Evolutionary conservation across 1,140 invertebrate species (phyloP), one percentile per base, ranked within the genome.

Genomic region (Lanistes nyassanus): DNA sequence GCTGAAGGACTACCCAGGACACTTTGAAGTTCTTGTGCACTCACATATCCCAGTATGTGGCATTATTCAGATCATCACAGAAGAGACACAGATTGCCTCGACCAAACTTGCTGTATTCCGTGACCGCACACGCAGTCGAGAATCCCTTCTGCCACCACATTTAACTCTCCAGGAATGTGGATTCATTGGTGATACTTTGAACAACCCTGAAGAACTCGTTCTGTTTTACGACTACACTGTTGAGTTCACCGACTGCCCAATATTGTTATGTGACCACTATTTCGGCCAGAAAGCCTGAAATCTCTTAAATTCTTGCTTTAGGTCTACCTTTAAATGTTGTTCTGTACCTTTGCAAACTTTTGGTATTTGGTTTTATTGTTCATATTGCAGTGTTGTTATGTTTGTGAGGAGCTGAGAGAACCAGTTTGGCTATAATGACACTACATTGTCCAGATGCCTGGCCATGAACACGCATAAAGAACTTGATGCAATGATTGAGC

Each of bases 231-330:
- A 88, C 64, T 88, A 86, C 56, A 82, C 81, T 70, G 84, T 85
- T 19, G 87, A 88, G 74, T 88, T 88, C 68, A 83, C 77, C 19
- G 82, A 85, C 56, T 88, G 87, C 69, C 85, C 87, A 31, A 74
- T 88, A n/a, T 68, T 88, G 26, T 67, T 87, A 29, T 87, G 83
- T 79, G 87, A 88, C 74, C 83, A 87, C 79, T 88, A 88, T 67
- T 87, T 88, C 80, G 81, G 80, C 2, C 72, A 79, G 42, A 79
- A 79, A 36, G 34, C 42, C 42, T 47, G 42, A 47, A 47, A 47
- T 47, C 42, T 47, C 9, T 13, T 3, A 47, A 47, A 47, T 13
- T 1, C 19, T 47, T 1, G 19, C 19, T 6, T 13, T 47, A 42
- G 13, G 42, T 47, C 42, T 47, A 47, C 5, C 42, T 47, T 47